Percentiles rank a stretch among this genome's conserved stretches.
phyloP scores from a whole-genome alignment of 2,888 invertebrate genomes.

The Chrysolina haemoptera region DNA sequence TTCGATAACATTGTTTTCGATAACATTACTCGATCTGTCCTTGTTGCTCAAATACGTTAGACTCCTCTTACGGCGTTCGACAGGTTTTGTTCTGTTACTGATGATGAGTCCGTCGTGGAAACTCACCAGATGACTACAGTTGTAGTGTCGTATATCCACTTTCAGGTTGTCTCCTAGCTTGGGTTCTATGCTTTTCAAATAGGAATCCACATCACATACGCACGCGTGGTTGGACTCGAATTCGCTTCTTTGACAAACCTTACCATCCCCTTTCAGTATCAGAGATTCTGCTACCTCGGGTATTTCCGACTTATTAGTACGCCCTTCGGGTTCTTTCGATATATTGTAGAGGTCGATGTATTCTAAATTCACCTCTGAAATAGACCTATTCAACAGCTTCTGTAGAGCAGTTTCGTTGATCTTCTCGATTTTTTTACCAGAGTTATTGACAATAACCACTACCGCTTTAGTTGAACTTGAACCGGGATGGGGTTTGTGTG shows the following conservation, averaged over 20 bases:
- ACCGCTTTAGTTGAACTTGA: constrained; percentile 32
- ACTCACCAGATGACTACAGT: constrained; percentile 50
- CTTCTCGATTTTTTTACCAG: constrained; percentile 45
- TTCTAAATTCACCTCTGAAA: constrained; percentile 47
- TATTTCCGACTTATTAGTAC: constrained; percentile 14
- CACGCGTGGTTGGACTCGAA: constrained; percentile 57
- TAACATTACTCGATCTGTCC: constrained; percentile 39
- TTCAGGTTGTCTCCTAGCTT: constrained; percentile 39
- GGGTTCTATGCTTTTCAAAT: constrained; percentile 42
- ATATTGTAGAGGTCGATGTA: constrained; percentile 48
- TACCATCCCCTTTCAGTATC: constrained; percentile 27
- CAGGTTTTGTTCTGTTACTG: constrained; percentile 51
- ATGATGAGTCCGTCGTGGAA: constrained; percentile 53
- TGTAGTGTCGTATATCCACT: constrained; percentile 40
- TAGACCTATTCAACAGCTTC: constrained; percentile 46
- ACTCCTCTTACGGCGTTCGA: constrained; percentile 57
- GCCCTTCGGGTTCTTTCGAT: constrained; percentile 32
- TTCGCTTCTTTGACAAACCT: constrained; percentile 53
- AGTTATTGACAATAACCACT: constrained; percentile 53
- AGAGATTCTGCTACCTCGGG: not conserved
- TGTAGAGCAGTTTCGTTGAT: constrained; percentile 50
- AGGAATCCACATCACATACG: constrained; percentile 57
- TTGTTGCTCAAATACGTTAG: constrained; percentile 54
- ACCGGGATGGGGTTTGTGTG: not conserved
- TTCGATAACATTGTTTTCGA: constrained; percentile 54